Evolutionary conservation across 2,113 vertebrate species (phyloP).

Genomic region (Sylvilagus bachmani): DNA sequence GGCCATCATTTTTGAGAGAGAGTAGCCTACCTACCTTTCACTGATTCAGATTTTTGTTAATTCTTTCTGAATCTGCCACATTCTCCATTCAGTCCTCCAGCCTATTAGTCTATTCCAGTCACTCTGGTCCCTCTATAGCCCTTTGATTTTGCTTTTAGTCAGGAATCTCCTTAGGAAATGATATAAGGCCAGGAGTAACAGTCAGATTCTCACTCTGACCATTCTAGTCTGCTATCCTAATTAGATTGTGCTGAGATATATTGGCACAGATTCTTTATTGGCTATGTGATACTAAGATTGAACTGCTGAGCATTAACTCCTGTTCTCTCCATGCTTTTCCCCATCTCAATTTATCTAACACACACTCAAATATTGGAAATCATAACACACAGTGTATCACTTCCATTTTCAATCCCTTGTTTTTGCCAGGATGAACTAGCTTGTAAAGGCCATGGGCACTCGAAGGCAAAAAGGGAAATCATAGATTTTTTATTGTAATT

Average conservation of each 20-base stretch:
- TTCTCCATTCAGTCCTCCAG: background rate
- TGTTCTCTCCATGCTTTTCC: background rate
- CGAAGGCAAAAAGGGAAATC: background rate
- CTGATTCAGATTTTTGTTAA: background rate
- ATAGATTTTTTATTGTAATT: background rate
- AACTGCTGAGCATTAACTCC: background rate
- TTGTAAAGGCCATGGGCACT: background rate
- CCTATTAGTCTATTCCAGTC: background rate
- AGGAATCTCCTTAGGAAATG: background rate
- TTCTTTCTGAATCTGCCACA: background rate
- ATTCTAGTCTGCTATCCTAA: background rate
- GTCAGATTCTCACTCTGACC: background rate
- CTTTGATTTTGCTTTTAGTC: background rate
- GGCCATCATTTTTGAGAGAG: background rate
- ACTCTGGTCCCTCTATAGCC: background rate
- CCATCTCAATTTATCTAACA: background rate
- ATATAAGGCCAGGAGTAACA: background rate
- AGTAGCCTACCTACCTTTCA: background rate
- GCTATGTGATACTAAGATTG: background rate
- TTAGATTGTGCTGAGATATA: background rate
- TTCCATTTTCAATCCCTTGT: background rate
- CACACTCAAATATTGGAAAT: background rate
- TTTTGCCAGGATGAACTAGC: background rate
- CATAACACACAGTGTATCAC: background rate
- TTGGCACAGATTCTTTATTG: background rate